Percentiles rank a stretch among this genome's conserved stretches.
These are phyloP conservation scores for Maccullochella peelii DNA, from an alignment of 2,113 vertebrate genomes.

Conservation along the genomic window DNA sequence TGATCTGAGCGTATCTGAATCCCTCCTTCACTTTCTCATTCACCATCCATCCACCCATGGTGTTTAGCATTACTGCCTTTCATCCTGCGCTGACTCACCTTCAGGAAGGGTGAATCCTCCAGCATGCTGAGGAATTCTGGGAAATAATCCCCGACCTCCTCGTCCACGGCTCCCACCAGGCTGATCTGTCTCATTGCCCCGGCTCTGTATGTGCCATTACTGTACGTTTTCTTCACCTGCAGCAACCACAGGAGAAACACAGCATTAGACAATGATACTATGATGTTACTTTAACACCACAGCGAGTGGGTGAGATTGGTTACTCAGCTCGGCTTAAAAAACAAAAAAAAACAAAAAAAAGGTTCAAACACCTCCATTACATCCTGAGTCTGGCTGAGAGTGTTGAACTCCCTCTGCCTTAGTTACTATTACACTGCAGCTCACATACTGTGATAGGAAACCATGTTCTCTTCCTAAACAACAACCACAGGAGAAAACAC, in stretches of 20 bases:
- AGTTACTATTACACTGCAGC: too few species aligned
- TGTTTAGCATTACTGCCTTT: conserved; percentile 7
- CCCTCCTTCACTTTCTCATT: background rate
- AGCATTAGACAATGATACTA: background rate
- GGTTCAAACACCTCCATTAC: background rate
- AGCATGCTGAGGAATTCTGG: conserved; percentile 97
- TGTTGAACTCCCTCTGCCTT: too few species aligned
- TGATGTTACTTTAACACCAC: too few species aligned
- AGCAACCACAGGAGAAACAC: conserved; percentile 27
- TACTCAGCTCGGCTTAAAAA: background rate
- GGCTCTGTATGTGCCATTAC: conserved; percentile 96
- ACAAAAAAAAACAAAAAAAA: too few species aligned
- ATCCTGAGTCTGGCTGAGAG: too few species aligned
- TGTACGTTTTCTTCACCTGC: conserved; percentile 97
- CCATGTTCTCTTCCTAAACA: too few species aligned
- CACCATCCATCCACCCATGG: background rate
- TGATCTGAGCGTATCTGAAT: background rate
- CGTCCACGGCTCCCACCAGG: conserved; percentile 97
- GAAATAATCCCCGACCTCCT: conserved; percentile 98
- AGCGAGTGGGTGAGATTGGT: background rate
- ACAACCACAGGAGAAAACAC: too few species aligned
- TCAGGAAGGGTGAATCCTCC: conserved; percentile 96
- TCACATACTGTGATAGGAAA: too few species aligned
- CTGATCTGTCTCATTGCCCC: conserved; percentile 99
- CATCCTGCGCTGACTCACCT: conserved; percentile 85